phyloP scores from a whole-genome alignment of 2,113 vertebrate genomes.

The Cyanistes caeruleus region DNA sequence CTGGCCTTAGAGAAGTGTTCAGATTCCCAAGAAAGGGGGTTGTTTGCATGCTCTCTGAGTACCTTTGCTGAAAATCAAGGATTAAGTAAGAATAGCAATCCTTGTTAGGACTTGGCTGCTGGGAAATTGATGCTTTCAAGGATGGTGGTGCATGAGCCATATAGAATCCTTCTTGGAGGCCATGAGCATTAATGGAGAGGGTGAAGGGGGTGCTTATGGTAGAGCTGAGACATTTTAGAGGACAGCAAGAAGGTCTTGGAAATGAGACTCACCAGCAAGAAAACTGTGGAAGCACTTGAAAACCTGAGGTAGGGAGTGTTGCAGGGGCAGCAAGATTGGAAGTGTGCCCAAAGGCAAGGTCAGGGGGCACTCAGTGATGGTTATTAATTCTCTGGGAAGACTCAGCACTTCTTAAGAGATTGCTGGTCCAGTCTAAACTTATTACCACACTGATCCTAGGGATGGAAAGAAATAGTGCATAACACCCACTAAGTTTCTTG shows the following conservation, averaged over 20 bases:
- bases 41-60: not conserved
- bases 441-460: not conserved
- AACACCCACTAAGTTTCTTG: not conserved
- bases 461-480: not conserved
- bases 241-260: not conserved
- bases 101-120: not conserved
- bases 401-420: not conserved
- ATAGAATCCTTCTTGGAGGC: not conserved
- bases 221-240: not conserved
- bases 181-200: not conserved
- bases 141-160: not conserved
- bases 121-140: not conserved
- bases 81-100: not conserved
- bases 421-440: not conserved
- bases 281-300: not conserved
- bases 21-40: not conserved
- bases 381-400: not conserved
- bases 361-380: rapidly evolving
- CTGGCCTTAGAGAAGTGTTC: not conserved
- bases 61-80: not conserved
- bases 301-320: rapidly evolving
- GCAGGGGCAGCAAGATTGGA: not conserved
- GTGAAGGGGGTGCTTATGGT: not conserved
- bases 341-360: not conserved
- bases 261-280: not conserved